phyloP scores from a whole-genome alignment of 2,888 invertebrate species.

The Branchipolynoe longqiensis region DNA sequence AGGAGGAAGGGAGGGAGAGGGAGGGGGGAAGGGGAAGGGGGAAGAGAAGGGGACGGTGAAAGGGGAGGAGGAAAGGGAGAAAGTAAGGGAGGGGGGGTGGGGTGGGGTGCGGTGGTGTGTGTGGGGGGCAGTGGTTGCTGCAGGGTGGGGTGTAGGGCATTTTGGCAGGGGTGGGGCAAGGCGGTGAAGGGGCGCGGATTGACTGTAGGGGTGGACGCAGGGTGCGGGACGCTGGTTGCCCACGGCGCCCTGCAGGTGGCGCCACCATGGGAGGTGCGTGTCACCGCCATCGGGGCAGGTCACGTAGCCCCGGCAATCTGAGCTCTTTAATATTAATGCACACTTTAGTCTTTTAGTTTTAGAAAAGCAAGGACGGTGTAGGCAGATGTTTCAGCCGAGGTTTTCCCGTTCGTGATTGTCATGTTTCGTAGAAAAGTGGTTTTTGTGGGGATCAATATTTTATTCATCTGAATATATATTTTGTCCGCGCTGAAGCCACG shows the following conservation, averaged over 20 bases:
- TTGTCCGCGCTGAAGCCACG: no score
- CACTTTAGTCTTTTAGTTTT: no score
- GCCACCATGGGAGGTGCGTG: background rate
- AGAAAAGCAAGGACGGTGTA: no score
- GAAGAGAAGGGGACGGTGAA: background rate
- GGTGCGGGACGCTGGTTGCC: background rate
- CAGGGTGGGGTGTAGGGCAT: background rate
- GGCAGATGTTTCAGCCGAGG: no score
- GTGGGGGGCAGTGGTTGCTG: slow-evolving; percentile 1
- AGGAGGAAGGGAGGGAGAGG: background rate
- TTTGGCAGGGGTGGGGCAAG: background rate
- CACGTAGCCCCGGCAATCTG: background rate
- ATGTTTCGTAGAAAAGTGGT: no score
- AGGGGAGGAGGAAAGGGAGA: background rate
- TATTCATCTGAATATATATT: no score
- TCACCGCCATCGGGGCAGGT: background rate
- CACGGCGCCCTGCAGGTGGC: slow-evolving; percentile 33
- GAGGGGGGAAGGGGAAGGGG: background rate
- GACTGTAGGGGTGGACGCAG: background rate
- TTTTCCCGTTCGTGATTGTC: no score
- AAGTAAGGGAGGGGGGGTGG: background rate
- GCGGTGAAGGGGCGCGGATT: background rate
- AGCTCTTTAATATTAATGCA: background rate
- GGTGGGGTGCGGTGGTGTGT: background rate
- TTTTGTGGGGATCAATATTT: no score